A percentile compares a stretch with the other conserved stretches of the same genome.
phyloP scores from a whole-genome alignment of 2,888 invertebrate species.

The Epinotia demarniana region DNA sequence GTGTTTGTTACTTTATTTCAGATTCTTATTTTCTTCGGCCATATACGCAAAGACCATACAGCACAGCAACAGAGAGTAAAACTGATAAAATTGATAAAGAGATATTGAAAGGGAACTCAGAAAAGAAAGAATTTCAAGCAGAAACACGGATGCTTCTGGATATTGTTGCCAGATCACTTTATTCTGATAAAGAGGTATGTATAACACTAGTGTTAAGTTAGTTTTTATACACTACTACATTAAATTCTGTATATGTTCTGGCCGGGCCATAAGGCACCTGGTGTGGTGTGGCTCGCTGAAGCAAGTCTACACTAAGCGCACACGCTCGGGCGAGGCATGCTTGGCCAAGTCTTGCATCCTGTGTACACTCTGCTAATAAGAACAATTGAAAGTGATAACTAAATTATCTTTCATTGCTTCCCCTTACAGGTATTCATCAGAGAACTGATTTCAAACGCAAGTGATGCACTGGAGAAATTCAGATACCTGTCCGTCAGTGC shows the following conservation, averaged over 20 bases:
- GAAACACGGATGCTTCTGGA: conserved; percentile 98
- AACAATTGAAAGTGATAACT: too few relatives aligned
- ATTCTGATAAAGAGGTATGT: conserved; percentile 97
- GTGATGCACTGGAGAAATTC: conserved; percentile 98
- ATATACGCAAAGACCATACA: conserved; percentile 54
- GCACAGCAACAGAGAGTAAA: conserved; percentile 64
- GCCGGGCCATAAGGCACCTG: too few relatives aligned
- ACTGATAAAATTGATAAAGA: conserved; percentile 59
- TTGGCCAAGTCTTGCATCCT: too few relatives aligned
- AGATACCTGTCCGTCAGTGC: conserved; percentile 89
- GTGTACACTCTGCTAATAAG: too few relatives aligned
- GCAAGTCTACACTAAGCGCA: too few relatives aligned
- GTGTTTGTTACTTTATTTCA: conserved; percentile 7
- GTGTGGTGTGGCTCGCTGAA: too few relatives aligned
- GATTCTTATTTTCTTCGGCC: conserved; percentile 29
- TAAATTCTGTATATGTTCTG: not conserved
- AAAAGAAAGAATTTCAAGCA: conserved; percentile 97
- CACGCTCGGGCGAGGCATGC: too few relatives aligned
- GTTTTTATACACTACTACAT: not conserved
- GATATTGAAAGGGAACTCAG: conserved; percentile 84
- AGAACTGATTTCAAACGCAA: conserved; percentile 98
- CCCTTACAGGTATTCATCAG: conserved; percentile 93
- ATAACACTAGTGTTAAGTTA: conserved; percentile 3
- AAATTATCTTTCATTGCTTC: not conserved
- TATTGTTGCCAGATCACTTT: conserved; percentile 98